Base-by-base conservation (phyloP, 1,140 invertebrate species). In the Teleopsis dalmanni region DNA sequence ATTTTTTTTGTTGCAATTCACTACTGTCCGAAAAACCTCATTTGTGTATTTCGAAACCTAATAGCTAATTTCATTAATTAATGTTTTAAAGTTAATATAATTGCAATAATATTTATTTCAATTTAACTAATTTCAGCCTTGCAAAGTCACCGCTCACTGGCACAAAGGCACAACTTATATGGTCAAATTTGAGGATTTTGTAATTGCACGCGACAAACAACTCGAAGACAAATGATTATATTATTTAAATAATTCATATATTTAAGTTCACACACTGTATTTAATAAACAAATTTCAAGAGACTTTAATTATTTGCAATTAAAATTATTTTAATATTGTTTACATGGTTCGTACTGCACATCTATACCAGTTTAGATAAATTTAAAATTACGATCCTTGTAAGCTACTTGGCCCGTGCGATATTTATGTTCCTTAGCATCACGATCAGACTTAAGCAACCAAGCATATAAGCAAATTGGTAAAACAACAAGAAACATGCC, bases 151-250 rank as follows among this genome's bases (percentile, higher is more conserved):
- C 6, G 92, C 94, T 3, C 95, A 98, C 72, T 98, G 94, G 93
- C 95, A 99, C 71, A 96, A 98, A 74, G 96, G 95, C 51, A 98
- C 95, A 16, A 97, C 96, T 1, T 98, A 98, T 62, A 95, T 98
- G 88, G 92, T 99, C 14, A 94, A 97, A 73, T 98, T 99, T 76
- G 94, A 98, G 60, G 91, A 97, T 65, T 80, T 84, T 49, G 94
- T 98, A 33, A 90, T 98, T 51, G 76, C 81, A 1, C 78, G 95
- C 62, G 95, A 98, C 65, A 97, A 95, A 71, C 84, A 89, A 59
- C 73, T 95, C 37, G 91, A 95, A 75, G 90, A 93, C 46, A 81
- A 87, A 72, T 89, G 81, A 77, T 58, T 29, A n/a, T n/a, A n/a
- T n/a, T 6, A 26, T 29, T 68, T 73, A 76, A 47, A 57, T 45